Evolutionary conservation across 2,113 vertebrate genomes (phyloP).

Genomic region (Piliocolobus tephrosceles): DNA sequence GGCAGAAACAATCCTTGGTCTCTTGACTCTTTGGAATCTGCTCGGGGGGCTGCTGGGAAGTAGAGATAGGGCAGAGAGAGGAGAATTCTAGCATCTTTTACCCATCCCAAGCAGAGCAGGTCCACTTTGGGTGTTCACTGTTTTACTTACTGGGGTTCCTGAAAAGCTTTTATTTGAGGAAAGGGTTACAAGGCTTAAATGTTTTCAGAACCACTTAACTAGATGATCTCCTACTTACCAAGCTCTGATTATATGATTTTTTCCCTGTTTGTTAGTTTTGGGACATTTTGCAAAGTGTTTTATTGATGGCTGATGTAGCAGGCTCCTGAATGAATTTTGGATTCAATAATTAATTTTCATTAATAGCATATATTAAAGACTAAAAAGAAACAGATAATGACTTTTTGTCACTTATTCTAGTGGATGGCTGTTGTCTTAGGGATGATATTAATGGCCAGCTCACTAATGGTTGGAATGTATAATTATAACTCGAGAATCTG

Average conservation of each 20-base stretch:
- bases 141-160: background rate
- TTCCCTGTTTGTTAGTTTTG: background rate
- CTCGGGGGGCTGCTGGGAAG: background rate
- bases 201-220: background rate
- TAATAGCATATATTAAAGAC: background rate
- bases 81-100: background rate
- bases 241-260: slow-evolving; percentile 40
- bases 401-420: slow-evolving; percentile 41
- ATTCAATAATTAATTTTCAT: background rate
- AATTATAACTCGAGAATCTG: slow-evolving; percentile 4
- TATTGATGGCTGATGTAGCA: background rate
- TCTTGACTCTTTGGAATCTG: background rate
- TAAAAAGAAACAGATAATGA: background rate
- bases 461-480: background rate
- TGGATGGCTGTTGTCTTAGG: background rate
- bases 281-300: background rate
- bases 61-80: background rate
- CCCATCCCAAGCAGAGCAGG: background rate
- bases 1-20: no score
- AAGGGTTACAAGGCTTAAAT: background rate
- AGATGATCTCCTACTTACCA: background rate
- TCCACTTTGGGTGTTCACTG: background rate
- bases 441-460: background rate
- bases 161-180: background rate
- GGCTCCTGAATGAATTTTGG: background rate